Conservation (phyloP, 2,113 vertebrate genomes). For the Oryzias celebensis region DNA sequence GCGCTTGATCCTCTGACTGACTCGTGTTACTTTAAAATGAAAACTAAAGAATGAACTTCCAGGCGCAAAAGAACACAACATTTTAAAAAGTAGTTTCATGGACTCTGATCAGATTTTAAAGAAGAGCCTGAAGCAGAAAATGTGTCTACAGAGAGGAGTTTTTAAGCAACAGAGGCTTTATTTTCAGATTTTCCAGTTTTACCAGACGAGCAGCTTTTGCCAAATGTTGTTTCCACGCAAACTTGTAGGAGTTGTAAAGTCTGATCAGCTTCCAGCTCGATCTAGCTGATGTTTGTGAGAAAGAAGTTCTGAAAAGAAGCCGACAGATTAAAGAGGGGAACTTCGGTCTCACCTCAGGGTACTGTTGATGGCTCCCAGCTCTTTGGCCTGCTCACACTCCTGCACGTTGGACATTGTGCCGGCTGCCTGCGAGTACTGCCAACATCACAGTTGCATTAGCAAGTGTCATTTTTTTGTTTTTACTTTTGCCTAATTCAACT, state of each 20-base stretch:
- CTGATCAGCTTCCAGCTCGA: neutral
- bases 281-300: neutral
- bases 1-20: no score
- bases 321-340: neutral
- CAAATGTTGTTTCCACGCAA: neutral
- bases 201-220: neutral
- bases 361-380: constrained; percentile 93
- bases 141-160: no score
- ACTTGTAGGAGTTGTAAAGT: no score
- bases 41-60: no score
- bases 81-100: no score
- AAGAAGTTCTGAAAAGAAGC: neutral
- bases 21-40: no score
- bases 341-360: constrained; percentile 85
- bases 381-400: constrained; percentile 90
- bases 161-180: neutral
- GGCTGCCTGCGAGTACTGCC: constrained; percentile 82
- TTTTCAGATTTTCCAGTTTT: neutral
- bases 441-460: neutral
- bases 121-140: no score
- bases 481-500: no score
- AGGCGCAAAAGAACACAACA: no score
- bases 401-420: constrained; percentile 78
- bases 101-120: no score
- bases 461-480: neutral